Evolutionary conservation across 2,888 invertebrate genomes (phyloP).

Genomic region (Polymixis flavicincta): DNA sequence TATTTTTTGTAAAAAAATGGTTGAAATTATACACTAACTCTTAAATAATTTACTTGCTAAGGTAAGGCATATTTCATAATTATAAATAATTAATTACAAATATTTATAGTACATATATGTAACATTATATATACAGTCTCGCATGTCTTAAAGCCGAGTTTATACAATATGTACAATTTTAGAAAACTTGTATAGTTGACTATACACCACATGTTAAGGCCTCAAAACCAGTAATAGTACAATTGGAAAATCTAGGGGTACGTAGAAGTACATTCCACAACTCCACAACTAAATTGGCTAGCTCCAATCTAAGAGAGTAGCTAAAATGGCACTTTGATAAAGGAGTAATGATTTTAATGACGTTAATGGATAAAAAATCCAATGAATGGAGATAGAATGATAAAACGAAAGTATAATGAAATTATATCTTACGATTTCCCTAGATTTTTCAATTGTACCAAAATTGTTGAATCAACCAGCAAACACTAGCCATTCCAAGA

Average conservation of each 20-base stretch:
- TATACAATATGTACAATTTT: slow-evolving; percentile 81
- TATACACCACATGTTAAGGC: slow-evolving; percentile 70
- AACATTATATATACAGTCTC: slow-evolving; percentile 89
- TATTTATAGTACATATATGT: slow-evolving; percentile 83
- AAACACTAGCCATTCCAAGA: slow-evolving; percentile 38
- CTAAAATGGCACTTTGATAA: slow-evolving; percentile 58
- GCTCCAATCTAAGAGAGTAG: slow-evolving; percentile 80
- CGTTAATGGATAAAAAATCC: slow-evolving; percentile 19
- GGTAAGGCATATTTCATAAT: slow-evolving; percentile 87
- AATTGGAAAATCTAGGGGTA: slow-evolving; percentile 57
- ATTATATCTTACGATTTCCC: slow-evolving; percentile 17
- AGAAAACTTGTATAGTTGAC: slow-evolving; percentile 73
- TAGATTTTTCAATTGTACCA: slow-evolving; percentile 33
- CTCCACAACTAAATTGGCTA: slow-evolving; percentile 82
- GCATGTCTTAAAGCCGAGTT: slow-evolving; percentile 86
- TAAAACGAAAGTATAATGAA: slow-evolving; percentile 22
- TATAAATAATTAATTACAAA: slow-evolving; percentile 88
- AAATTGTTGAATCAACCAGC: slow-evolving; percentile 28
- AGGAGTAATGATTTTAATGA: slow-evolving; percentile 46
- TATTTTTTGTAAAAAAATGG: slow-evolving; percentile 69
- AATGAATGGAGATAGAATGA: slow-evolving; percentile 32
- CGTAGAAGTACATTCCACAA: slow-evolving; percentile 57
- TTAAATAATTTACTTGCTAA: slow-evolving; percentile 73
- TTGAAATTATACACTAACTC: slow-evolving; percentile 71
- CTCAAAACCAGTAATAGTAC: slow-evolving; percentile 59